These are phyloP conservation scores for Mustelus asterias DNA, from an alignment of 2,113 vertebrate genomes.

Conservation along the genomic window DNA sequence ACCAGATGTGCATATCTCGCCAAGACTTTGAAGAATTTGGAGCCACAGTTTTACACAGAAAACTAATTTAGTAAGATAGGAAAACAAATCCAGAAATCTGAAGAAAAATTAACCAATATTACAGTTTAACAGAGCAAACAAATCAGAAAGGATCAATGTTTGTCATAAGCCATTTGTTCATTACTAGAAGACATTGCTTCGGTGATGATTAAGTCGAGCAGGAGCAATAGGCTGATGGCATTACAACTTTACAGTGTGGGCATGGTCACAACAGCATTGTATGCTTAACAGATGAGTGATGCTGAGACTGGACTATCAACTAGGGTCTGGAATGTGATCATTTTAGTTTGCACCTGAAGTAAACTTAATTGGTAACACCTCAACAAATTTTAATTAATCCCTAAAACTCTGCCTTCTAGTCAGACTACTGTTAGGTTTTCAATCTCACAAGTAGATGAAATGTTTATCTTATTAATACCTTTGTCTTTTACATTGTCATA, in stretches of 20 bases:
- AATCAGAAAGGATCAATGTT: neutral
- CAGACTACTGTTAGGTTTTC: neutral
- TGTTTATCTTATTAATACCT: neutral
- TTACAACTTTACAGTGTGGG: neutral
- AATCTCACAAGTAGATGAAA: neutral
- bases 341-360: neutral
- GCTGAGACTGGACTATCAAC: neutral
- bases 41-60: slow-evolving; percentile 12
- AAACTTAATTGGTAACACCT: neutral
- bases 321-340: neutral
- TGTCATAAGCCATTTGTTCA: neutral
- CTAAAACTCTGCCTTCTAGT: neutral
- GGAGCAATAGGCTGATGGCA: neutral
- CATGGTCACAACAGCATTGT: neutral
- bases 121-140: neutral
- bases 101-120: neutral
- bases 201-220: too few species aligned
- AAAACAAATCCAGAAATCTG: neutral
- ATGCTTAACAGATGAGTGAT: neutral
- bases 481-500: neutral
- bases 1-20: neutral
- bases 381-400: neutral
- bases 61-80: neutral
- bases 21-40: slow-evolving; percentile 33
- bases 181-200: neutral